phyloP scores from a whole-genome alignment of 2,113 vertebrate genomes.

The Vulpes lagopus region DNA sequence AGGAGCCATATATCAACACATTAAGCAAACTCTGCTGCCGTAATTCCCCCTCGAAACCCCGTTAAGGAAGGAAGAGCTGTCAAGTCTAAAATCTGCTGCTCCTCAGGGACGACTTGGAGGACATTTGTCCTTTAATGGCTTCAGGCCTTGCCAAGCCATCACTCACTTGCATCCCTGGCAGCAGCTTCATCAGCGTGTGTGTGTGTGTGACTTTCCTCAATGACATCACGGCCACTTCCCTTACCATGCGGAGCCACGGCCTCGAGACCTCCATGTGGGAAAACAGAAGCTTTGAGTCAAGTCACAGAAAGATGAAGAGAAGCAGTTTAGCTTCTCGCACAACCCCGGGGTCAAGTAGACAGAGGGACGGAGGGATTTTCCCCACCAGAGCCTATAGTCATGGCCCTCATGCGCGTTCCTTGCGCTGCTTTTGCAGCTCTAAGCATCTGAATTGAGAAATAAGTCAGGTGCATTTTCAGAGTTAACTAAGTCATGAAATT shows the following conservation, averaged over 20 bases:
- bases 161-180: constrained; percentile 83
- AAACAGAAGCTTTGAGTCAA: constrained; percentile 69
- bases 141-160: constrained; percentile 74
- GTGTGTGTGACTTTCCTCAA: constrained; percentile 76
- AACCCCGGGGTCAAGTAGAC: constrained; percentile 11
- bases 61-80: constrained; percentile 71
- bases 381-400: constrained; percentile 18
- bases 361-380: constrained; percentile 48
- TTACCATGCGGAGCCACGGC: constrained; percentile 60
- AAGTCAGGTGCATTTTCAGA: neutral
- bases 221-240: constrained; percentile 58
- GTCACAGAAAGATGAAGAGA: too few relatives aligned
- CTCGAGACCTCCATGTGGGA: constrained; percentile 63
- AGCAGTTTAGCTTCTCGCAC: constrained; percentile 36
- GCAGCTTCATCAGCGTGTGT: constrained; percentile 76
- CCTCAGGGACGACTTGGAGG: constrained; percentile 77
- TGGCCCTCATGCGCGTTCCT: constrained; percentile 5
- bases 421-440: constrained; percentile 10
- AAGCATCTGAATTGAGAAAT: constrained; percentile 52
- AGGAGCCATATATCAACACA: constrained; percentile 54
- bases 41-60: constrained; percentile 76
- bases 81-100: constrained; percentile 81
- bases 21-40: constrained; percentile 49
- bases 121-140: constrained; percentile 80
- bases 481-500: constrained; percentile 33